Conservation (phyloP, 1,140 invertebrate species). For the Panagrolaimus sp. region DNA sequence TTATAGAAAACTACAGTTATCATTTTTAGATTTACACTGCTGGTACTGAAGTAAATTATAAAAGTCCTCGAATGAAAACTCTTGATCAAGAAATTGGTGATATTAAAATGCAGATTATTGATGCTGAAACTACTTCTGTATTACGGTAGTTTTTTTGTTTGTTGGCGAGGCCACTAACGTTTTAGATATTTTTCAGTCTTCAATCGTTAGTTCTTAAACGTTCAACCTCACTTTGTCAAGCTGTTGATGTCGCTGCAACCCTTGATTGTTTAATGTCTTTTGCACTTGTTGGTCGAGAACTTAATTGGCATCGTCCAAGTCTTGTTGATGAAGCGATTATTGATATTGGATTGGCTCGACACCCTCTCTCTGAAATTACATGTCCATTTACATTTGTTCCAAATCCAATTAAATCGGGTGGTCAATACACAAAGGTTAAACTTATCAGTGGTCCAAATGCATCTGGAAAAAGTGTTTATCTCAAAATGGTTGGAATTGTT, state of each 20-base stretch:
- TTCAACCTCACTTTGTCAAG: constrained; percentile 24
- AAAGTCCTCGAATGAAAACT: constrained; percentile 41
- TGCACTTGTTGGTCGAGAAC: constrained; percentile 46
- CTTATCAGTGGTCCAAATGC: constrained; percentile 81
- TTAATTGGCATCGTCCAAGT: constrained; percentile 50
- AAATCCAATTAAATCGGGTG: constrained; percentile 50
- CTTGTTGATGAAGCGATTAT: constrained; percentile 48
- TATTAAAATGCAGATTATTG: constrained; percentile 53
- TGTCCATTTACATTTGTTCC: constrained; percentile 33
- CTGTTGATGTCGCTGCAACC: constrained; percentile 39
- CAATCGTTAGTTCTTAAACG: constrained; percentile 38
- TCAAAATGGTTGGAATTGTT: constrained; percentile 74
- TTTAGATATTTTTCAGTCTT: constrained; percentile 29
- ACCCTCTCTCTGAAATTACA: constrained; percentile 44
- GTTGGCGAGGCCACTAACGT: not conserved
- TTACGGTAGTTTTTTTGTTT: constrained; percentile 31
- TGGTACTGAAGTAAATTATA: constrained; percentile 35
- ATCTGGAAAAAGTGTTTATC: constrained; percentile 82
- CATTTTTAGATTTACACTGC: constrained; percentile 32
- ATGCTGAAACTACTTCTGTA: constrained; percentile 51
- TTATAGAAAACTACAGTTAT: not conserved
- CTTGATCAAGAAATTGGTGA: constrained; percentile 50
- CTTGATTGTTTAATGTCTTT: constrained; percentile 51
- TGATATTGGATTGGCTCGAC: constrained; percentile 37
- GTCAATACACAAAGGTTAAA: constrained; percentile 65